A percentile compares a stretch with the other conserved stretches of the same genome.
phyloP scores from a whole-genome alignment of 1,140 invertebrate genomes.

The Drosophila eugracilis region DNA sequence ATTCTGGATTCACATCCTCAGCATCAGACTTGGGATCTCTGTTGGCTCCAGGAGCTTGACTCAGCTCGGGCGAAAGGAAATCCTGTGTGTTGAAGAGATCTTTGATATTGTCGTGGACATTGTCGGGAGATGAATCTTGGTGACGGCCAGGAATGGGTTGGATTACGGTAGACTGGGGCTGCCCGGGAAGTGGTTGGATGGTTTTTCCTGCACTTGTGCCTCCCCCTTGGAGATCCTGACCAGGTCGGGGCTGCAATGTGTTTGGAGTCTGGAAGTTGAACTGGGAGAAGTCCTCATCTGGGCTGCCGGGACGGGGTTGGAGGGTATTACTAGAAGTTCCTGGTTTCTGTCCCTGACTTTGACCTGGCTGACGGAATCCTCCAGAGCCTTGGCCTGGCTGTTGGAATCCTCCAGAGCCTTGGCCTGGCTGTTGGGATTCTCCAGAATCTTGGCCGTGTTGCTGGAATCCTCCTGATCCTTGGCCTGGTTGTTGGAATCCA shows the following conservation, averaged over 20 bases:
- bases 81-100: conserved; percentile 54
- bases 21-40: conserved; percentile 33
- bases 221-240: neutral
- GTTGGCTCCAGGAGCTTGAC: neutral
- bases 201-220: neutral
- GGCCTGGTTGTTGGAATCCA: neutral
- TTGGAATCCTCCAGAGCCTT: neutral
- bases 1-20: conserved; percentile 1
- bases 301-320: conserved; percentile 43
- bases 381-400: neutral
- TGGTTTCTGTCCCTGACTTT: neutral
- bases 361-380: neutral
- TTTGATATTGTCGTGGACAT: conserved; percentile 10
- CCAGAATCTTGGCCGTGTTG: neutral
- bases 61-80: conserved; percentile 24
- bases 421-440: conserved; percentile 4
- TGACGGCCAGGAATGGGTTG: conserved; percentile 3
- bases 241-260: conserved; percentile 42
- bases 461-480: conserved; percentile 1
- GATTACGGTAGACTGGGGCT: neutral
- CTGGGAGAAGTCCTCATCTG: conserved; percentile 1
- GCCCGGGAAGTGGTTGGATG: conserved; percentile 14
- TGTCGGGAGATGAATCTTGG: neutral
- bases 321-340: conserved; percentile 13
- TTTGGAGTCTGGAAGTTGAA: conserved; percentile 28